A percentile compares a stretch with the other conserved stretches of the same genome.
These are phyloP conservation scores for Eristalinus sepulchralis DNA, from an alignment of 2,888 invertebrate genomes.

Conservation along the genomic window DNA sequence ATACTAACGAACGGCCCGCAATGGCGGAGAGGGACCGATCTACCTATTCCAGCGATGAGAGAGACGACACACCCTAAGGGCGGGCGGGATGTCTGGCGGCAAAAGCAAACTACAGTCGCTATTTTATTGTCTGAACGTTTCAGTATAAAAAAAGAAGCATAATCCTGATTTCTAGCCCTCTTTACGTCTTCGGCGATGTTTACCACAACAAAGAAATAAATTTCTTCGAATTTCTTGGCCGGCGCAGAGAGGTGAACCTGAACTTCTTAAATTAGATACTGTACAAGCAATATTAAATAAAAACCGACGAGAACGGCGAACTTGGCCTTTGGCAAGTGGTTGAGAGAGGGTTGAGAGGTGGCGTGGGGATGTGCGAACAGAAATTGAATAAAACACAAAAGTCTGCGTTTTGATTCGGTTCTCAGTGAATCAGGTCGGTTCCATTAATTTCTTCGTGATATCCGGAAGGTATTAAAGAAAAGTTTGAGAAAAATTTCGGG, in stretches of 20 bases:
- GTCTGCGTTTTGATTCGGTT: not conserved
- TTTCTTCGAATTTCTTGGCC: constrained; percentile 12
- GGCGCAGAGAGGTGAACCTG: constrained; percentile 38
- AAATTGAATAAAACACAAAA: constrained; percentile 35
- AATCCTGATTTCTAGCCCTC: constrained; percentile 49
- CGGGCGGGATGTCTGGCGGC: not conserved
- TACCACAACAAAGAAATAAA: not conserved
- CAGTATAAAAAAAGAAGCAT: constrained; percentile 41
- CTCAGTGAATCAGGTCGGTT: not conserved
- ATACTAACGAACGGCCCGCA: constrained; percentile 47
- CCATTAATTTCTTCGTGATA: constrained; percentile 9
- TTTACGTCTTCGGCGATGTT: not conserved
- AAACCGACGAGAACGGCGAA: not conserved
- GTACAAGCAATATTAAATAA: constrained; percentile 31
- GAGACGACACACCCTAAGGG: too few species aligned
- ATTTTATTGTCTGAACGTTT: constrained; percentile 51
- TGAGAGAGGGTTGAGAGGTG: too few species aligned
- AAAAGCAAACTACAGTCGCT: constrained; percentile 19
- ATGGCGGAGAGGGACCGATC: not conserved
- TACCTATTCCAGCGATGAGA: too few species aligned
- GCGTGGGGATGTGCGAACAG: constrained; percentile 4
- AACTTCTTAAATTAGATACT: constrained; percentile 23
- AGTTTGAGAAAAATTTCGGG: not conserved
- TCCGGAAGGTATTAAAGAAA: not conserved
- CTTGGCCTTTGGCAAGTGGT: constrained; percentile 2